Conservation (phyloP, 2,797 vertebrate genomes). For the Sphaeramia orbicularis region DNA sequence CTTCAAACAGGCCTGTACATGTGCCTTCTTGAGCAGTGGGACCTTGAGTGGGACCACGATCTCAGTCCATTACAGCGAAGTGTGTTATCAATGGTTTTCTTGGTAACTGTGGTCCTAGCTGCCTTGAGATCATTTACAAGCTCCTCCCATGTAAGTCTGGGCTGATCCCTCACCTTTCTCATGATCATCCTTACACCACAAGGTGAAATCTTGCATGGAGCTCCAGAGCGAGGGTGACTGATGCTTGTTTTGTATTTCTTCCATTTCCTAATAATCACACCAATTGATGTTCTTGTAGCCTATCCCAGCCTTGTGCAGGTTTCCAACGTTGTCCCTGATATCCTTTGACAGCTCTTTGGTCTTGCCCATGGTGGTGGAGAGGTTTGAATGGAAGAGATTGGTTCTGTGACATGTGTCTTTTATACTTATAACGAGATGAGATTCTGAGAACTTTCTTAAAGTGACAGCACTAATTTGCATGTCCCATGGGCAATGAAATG, state of each 20-base stretch:
- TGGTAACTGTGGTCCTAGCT: neutral
- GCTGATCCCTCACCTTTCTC: neutral
- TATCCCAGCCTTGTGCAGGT: slow-evolving; percentile 23
- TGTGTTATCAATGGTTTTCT: slow-evolving; percentile 1
- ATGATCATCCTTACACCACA: neutral
- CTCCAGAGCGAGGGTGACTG: neutral
- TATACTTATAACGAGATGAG: neutral
- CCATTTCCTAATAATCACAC: slow-evolving; percentile 6
- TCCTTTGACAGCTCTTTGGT: slow-evolving; percentile 21
- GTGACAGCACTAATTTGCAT: neutral
- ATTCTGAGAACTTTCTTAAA: neutral
- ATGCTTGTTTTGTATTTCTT: slow-evolving; percentile 1
- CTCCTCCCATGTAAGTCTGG: neutral
- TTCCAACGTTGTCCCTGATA: slow-evolving; percentile 14
- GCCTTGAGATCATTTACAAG: slow-evolving; percentile 2
- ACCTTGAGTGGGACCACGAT: neutral
- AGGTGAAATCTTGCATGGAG: neutral
- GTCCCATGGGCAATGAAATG: too few relatives aligned
- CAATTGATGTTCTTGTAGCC: slow-evolving; percentile 4
- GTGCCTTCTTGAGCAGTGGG: neutral
- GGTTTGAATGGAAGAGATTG: neutral
- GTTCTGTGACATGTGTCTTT: neutral
- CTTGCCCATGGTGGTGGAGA: slow-evolving; percentile 6
- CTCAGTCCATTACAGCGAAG: neutral
- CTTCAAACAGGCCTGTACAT: slow-evolving; percentile 7